Base-by-base conservation (phyloP, 2,888 invertebrate genomes). In the Spodoptera exigua region DNA sequence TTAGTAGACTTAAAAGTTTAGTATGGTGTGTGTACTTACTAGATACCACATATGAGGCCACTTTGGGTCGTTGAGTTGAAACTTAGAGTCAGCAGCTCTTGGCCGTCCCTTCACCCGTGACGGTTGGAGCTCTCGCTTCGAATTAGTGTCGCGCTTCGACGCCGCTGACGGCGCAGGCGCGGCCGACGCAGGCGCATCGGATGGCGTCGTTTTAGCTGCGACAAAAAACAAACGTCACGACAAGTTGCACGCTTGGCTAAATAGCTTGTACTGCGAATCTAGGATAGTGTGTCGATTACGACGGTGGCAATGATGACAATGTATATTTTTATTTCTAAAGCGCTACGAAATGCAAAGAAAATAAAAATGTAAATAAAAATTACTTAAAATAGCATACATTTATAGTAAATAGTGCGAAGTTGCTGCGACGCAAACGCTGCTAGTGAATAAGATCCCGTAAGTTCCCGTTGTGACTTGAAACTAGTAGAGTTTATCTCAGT, bases 31-130 rank as follows among this genome's bases (percentile, higher is more conserved):
- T 9, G 59, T 73, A 96, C 98, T 96, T 95, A 99, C 99, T 96
- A 99, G 94, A 94, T 99, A 99, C 99, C 99, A 99, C 98, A 98
- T 99, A 79, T 96, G 96, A 35, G 97, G 96, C 99, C 99, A 99
- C 91, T 97, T 97, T 34, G 97, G 98, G 93, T 99, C 99, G 85
- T 97, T 97, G 71, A 98, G 95, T 70, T 94, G 92, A 76, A 94
- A 93, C 79, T 91, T 91, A 60, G 90, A 85, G 81, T 92, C 91
- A 7, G 91, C 87, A 16, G 92, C 85, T 47, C 91, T 82, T 61
- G 92, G 85, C 83, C 90, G 87, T 80, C 98, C 97, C 78, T 98
- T 95, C 89, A 98, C 98, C 68, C 96, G 94, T 72, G 98, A 94
- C 76, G 95, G 95, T 85, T 96, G 97, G 34, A 96, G 95, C 68